Conservation (phyloP, 2,113 vertebrate species). For the Urocolius indicus region DNA sequence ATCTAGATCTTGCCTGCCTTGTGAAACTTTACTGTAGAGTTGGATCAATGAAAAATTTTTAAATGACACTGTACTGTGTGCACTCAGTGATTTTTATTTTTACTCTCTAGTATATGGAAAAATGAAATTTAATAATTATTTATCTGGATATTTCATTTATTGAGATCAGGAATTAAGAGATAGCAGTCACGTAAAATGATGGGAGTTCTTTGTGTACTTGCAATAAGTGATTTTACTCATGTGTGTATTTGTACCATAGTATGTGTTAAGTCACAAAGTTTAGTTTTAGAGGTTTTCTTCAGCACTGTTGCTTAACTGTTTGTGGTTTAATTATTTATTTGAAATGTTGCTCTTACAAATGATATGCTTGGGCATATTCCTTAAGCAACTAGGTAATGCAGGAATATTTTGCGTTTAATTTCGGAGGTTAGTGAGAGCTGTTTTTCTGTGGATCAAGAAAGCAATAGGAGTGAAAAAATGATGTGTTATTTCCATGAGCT, state of each 20-base stretch:
- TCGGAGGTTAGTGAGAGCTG: background rate
- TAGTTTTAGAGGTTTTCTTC: background rate
- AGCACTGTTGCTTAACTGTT: background rate
- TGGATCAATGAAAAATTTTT: background rate
- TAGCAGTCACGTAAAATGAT: background rate
- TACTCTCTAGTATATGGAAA: background rate
- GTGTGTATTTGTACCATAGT: background rate
- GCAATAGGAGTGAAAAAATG: slow-evolving; percentile 77
- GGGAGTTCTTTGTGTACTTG: background rate
- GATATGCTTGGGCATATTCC: background rate
- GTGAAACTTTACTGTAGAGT: background rate
- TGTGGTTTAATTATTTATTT: background rate
- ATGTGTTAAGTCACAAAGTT: background rate
- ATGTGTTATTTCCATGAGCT: slow-evolving; percentile 82
- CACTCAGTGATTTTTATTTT: background rate
- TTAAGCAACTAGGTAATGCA: background rate
- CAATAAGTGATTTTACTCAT: background rate
- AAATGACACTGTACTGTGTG: background rate
- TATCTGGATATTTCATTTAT: background rate
- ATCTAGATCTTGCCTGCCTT: background rate
- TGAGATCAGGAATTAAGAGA: background rate
- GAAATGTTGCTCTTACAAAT: background rate
- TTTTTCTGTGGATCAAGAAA: slow-evolving; percentile 31
- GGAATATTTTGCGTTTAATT: background rate
- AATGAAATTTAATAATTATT: background rate